Evolutionary conservation across 2,797 vertebrate species (phyloP), one percentile per base, ranked within the genome.

Genomic region (Melanotaenia nigrans): DNA sequence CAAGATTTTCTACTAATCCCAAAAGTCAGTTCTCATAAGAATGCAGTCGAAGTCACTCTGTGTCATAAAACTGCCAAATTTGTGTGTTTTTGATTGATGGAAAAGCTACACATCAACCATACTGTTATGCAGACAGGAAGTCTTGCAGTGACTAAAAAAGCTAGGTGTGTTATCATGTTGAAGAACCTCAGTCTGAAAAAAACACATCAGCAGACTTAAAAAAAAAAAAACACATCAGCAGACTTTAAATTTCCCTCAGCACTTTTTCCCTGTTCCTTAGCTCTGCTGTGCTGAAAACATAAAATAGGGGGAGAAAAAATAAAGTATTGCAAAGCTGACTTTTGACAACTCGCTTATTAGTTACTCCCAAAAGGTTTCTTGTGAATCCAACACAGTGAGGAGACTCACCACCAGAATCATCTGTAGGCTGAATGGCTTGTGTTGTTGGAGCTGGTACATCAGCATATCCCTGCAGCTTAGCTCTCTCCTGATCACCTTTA

Each of bases 401-500:
- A 56, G 68, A 93, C 96, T 94, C 70, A 95, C 93, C 87, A 33
- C 87, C 73, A 56, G 47, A 45, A 32, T 60, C 78, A 0, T 92
- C 90, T 68, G 86, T 61, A 28, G 88, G 60, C 0, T 80, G 89
- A 79, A 92, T 92, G 72, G 68, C 85, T 77, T 83, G 88, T 0
- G 93, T 94, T 77, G 92, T 88, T 14, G 94, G 93, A 36, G 94
- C 93, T 47, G 90, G 45, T 2, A 20, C 78, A 0, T 80, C 91
- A 1, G 86, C 72, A 0, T 86, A 87, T 49, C 73, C 92, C 72
- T 93, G 76, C 75, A 92, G 94, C 49, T 83, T 89, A 6, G 88
- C 86, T 88, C 94, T 93, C 73, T 95, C 95, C 58, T 64, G 94
- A 87, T 92, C 93, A 77, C 97, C 97, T 99, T 45, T 1, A 25